Evolutionary conservation across 2,113 vertebrate genomes (phyloP).

Genomic region (Garra rufa): DNA sequence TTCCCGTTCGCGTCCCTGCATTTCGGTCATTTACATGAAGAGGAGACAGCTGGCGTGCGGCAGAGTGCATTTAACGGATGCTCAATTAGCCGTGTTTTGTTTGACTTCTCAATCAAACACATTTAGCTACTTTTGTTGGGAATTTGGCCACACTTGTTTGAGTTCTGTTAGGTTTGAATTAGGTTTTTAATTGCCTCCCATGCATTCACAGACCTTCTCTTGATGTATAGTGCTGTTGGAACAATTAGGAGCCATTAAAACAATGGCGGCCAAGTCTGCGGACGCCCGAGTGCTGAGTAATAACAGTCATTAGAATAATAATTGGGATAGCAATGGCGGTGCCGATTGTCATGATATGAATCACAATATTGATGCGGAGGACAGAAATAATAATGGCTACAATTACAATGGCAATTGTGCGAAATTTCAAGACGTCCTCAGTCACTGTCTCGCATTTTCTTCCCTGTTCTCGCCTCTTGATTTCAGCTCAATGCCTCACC

Average conservation of each 20-base stretch:
- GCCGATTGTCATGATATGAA: slow-evolving; percentile 73
- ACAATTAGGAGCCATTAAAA: slow-evolving; percentile 68
- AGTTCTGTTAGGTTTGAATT: slow-evolving; percentile 40
- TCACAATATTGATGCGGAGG: slow-evolving; percentile 77
- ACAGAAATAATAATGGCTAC: slow-evolving; percentile 73
- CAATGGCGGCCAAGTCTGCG: slow-evolving; percentile 63
- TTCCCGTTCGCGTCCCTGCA: slow-evolving; percentile 25
- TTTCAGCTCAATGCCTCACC: slow-evolving; percentile 51
- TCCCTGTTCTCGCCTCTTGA: slow-evolving; percentile 42
- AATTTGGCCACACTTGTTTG: slow-evolving; percentile 38
- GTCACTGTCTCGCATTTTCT: slow-evolving; percentile 31
- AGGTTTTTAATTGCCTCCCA: slow-evolving; percentile 59
- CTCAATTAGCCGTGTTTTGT: slow-evolving; percentile 66
- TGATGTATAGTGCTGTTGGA: slow-evolving; percentile 58
- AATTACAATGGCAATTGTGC: slow-evolving; percentile 74
- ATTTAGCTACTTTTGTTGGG: slow-evolving; percentile 52
- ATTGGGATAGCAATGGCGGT: slow-evolving; percentile 69
- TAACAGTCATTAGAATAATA: slow-evolving; percentile 79
- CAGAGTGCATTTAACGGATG: slow-evolving; percentile 60
- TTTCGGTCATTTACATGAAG: slow-evolving; percentile 63
- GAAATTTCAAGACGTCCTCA: slow-evolving; percentile 38
- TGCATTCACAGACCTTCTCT: slow-evolving; percentile 49
- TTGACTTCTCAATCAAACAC: slow-evolving; percentile 59
- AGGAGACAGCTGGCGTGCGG: slow-evolving; percentile 69
- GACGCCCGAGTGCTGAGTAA: slow-evolving; percentile 74